Evolutionary conservation across 2,888 invertebrate genomes (phyloP), one percentile per base, ranked within the genome.

Genomic region (Syrista parreyssii): DNA sequence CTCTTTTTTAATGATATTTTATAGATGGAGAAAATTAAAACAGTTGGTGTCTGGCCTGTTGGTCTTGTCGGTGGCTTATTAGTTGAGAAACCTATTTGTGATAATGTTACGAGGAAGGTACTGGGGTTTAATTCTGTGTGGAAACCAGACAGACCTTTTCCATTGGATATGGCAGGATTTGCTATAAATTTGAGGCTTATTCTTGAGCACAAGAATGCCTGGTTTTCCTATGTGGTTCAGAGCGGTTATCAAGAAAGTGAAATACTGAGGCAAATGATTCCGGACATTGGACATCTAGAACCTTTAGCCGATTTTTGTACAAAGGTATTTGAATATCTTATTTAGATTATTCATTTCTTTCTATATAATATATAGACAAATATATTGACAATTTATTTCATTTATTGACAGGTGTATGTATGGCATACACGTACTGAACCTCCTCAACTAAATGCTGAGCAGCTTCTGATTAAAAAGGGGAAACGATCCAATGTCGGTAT

Each of bases 401-500:
- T 79, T 79, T 36, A 71, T 79, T 84, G 84, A 33, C 84, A 94
- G 94, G 96, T 99, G n/a, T 95, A 97, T 81, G 99, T 99, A 0
- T 99, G 99, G 99, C 99, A 99, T 89, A 99, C 99, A 4, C 94
- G 99, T 87, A 99, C 99, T 0, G 98, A 98, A 91, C 95, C 95
- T 86, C 96, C 98, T 0, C 94, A 95, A 74, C 93, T 98, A 77
- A 93, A 93, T 86, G 93, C 96, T 90, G 96, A 97, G 92, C 92
- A 92, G 88, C 90, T 94, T 86, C 88, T 95, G 68, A 90, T 93
- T 84, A 93, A 92, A 77, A 92, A 92, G 80, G 94, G 94, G 32
- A 90, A 90, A 80, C 92, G 89, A 55, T 95, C 95, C 0, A 93
- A 95, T 85, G 86, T 86, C 12, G 93, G 93, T 76, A 94, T 95